Evolutionary conservation across 1,140 invertebrate genomes (phyloP).

Genomic region (Melipona quadrifasciata): DNA sequence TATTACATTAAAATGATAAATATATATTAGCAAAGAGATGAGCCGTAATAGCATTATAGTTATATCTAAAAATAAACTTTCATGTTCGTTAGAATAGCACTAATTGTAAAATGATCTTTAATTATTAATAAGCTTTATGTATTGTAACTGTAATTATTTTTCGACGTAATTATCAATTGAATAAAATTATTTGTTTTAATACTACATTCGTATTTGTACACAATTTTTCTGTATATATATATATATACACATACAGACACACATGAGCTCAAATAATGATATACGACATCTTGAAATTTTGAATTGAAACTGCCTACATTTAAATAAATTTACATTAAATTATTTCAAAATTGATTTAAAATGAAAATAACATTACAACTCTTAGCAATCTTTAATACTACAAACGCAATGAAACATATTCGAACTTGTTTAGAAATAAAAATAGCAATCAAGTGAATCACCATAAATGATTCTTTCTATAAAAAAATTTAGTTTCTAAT

Average conservation of each 20-base stretch:
- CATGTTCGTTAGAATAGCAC: not conserved
- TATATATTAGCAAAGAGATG: not conserved
- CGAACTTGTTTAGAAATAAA: not conserved
- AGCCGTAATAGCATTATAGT: not conserved
- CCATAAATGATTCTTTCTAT: not conserved
- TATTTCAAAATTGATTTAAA: not conserved
- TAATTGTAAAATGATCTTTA: conserved; percentile 1
- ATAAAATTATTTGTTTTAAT: conserved; percentile 37
- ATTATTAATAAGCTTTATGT: conserved; percentile 10
- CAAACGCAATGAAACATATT: not conserved
- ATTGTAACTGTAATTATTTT: conserved; percentile 34
- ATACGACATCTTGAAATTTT: not conserved
- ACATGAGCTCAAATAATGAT: not conserved
- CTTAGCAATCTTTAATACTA: not conserved
- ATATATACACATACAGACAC: not conserved
- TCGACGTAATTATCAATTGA: conserved; percentile 20
- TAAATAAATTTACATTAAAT: not conserved
- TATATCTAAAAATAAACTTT: not conserved
- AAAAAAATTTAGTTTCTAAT: not conserved
- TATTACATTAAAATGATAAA: not conserved
- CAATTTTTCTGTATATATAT: not conserved
- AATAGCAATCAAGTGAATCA: not conserved
- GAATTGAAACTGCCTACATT: not conserved
- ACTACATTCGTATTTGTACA: not conserved
- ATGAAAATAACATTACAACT: not conserved